Percentiles rank a stretch among this genome's conserved stretches.
Evolutionary conservation across 2,113 vertebrate species (phyloP).

Genomic region (Protobothrops mucrosquamatus): DNA sequence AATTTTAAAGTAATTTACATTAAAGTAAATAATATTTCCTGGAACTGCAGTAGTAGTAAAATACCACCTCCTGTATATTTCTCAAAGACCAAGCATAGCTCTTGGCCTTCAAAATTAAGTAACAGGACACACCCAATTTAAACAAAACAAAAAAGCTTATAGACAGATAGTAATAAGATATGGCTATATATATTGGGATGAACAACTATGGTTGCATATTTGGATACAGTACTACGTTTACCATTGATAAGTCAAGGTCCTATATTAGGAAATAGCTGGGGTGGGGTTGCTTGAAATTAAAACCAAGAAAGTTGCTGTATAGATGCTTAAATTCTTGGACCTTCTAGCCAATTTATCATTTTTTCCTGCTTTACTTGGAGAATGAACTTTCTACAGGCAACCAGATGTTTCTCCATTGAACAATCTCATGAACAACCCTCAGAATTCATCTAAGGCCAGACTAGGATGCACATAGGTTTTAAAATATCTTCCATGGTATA

Average conservation of each 20-base stretch:
- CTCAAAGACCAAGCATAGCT: neutral
- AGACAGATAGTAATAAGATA: neutral
- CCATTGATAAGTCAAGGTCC: neutral
- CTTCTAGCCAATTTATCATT: neutral
- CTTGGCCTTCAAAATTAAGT: neutral
- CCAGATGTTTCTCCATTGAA: neutral
- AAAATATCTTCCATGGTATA: neutral
- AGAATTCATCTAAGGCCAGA: too few species aligned
- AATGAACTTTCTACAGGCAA: neutral
- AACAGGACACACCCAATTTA: neutral
- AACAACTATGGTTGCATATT: neutral
- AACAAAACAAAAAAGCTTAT: neutral
- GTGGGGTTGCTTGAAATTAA: neutral
- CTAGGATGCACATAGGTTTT: neutral
- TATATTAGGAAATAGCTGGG: neutral
- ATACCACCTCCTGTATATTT: neutral
- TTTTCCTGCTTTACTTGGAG: neutral
- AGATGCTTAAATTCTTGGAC: neutral
- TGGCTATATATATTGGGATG: neutral
- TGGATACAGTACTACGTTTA: neutral
- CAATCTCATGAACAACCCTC: neutral
- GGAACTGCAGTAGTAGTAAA: neutral
- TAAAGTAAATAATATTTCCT: neutral
- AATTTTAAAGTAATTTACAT: neutral
- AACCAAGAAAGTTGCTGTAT: neutral